These are phyloP conservation scores for Lasioglossum zephyrum DNA, from an alignment of 2,888 invertebrate species.

Conservation along the genomic window DNA sequence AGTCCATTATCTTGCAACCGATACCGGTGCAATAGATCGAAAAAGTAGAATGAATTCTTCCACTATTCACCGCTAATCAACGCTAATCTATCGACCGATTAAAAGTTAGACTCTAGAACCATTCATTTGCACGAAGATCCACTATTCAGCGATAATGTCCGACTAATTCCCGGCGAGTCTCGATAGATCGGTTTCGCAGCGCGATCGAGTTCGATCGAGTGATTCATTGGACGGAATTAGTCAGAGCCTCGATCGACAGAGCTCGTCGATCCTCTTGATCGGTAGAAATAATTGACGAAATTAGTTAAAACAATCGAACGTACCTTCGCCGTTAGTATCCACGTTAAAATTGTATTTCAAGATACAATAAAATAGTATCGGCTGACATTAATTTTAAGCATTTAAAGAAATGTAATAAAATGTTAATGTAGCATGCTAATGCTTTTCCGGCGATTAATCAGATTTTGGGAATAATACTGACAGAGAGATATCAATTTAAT, in stretches of 20 bases:
- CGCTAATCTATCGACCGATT: not conserved
- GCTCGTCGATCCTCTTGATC: not conserved
- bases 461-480: not conserved
- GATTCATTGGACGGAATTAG: conserved; percentile 55
- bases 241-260: conserved; percentile 50
- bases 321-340: not conserved
- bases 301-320: not conserved
- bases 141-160: not conserved
- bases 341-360: not conserved
- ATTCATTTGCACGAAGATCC: not conserved
- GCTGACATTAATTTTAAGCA: not conserved
- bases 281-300: not conserved
- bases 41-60: not conserved
- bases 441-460: not conserved
- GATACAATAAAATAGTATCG: not conserved
- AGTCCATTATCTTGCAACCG: not conserved
- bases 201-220: conserved; percentile 51
- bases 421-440: no score
- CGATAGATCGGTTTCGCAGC: conserved; percentile 48
- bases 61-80: no score
- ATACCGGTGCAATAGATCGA: not conserved
- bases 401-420: no score
- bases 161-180: not conserved
- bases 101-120: not conserved
- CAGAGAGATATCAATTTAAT: not conserved